Conservation (phyloP, 2,113 vertebrate species). For the Procavia capensis region DNA sequence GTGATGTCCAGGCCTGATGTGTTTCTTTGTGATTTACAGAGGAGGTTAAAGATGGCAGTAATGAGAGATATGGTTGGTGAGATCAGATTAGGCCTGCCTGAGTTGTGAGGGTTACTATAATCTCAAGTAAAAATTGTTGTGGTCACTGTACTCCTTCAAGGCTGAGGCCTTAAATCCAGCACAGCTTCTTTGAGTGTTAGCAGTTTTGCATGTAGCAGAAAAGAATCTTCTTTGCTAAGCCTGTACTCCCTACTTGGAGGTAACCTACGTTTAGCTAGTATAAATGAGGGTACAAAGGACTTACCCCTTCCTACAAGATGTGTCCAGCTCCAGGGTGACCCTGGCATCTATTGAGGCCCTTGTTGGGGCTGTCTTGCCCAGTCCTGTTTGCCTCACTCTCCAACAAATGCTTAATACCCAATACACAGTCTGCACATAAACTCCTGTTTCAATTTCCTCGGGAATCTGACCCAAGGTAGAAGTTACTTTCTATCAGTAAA, state of each 20-base stretch:
- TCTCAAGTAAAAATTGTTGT: too few species aligned
- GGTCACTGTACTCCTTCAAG: background rate
- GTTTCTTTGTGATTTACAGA: background rate
- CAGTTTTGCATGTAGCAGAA: background rate
- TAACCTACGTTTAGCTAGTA: background rate
- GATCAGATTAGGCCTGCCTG: too few species aligned
- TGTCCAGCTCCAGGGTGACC: background rate
- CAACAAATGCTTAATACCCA: background rate
- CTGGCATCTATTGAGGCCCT: background rate
- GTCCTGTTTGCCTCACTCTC: background rate
- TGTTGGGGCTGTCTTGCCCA: background rate
- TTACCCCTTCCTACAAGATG: background rate
- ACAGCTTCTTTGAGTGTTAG: background rate
- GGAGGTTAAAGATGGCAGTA: too few species aligned
- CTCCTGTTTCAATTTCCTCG: background rate
- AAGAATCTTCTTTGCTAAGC: background rate
- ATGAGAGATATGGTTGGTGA: too few species aligned
- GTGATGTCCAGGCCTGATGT: accelerated
- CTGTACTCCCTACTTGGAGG: background rate
- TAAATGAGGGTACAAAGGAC: background rate
- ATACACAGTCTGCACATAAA: background rate
- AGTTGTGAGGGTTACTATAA: background rate
- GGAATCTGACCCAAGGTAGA: background rate
- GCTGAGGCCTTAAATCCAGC: background rate
- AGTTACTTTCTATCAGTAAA: background rate